Evolutionary conservation across 2,888 invertebrate species (phyloP), one percentile per base, ranked within the genome.

Genomic region (Eugnorisma glareosa): DNA sequence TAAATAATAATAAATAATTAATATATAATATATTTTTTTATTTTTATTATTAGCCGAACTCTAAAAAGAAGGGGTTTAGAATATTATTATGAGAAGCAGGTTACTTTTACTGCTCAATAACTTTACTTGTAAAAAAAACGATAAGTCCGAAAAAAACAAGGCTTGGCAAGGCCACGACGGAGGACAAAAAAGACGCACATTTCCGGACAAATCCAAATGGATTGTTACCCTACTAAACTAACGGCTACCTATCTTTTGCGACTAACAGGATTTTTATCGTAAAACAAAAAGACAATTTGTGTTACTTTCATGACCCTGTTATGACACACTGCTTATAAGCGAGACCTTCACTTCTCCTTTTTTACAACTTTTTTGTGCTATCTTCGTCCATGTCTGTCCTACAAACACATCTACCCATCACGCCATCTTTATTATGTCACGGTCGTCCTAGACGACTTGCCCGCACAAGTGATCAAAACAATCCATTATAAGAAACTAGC

Each of bases 381-480:
- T 35, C n/a, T 59, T 24, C 7, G 15, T 24, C 10, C 6, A 24
- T n/a, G 10, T 45, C 15, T 73, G 21, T 31, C 35, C 75, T 64
- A 35, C 37, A 64, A 81, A 64, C 11, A 75, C 43, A 31, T 81
- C 51, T 73, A 54, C 45, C 40, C 31, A 54, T 11, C 37, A n/a
- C 64, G 31, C n/a, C n/a, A 78, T 75, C n/a, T n/a, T n/a, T n/a
- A n/a, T n/a, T 75, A 35, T 81, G 78, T 75, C 82, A 78, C 40
- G 37, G 78, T 40, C 51, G 10, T 48, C 13, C 40, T 57, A 64
- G 21, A 66, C 11, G 6, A 21, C 2, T n/a, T 10, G 8, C 37
- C 63, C 13, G 15, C 31, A 1, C 1, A 6, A n/a, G 43, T 31
- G n/a, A 54, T 54, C 21, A 81, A 80, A 80, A 51, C 35, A 81